A percentile compares a stretch with the other conserved stretches of the same genome.
Evolutionary conservation across 2,888 invertebrate species (phyloP).

Genomic region (Drosophila sordidula): DNA sequence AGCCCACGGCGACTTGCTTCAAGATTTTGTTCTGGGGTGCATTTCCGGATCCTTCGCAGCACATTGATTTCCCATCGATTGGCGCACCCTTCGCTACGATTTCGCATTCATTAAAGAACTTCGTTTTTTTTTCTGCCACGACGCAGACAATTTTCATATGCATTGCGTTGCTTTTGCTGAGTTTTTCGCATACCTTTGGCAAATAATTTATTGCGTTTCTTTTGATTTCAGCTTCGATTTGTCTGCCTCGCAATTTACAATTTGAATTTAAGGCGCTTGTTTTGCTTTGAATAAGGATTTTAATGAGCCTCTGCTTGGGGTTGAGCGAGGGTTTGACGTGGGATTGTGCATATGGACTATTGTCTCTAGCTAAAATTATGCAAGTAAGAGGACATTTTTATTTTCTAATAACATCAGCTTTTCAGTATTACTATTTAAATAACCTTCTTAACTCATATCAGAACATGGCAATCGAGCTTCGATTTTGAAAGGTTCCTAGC

Average conservation of each 20-base stretch:
- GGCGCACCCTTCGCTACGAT: slow-evolving; percentile 60
- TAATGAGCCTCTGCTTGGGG: slow-evolving; percentile 47
- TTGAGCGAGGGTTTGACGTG: slow-evolving; percentile 60
- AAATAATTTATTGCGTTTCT: slow-evolving; percentile 76
- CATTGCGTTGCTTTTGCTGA: slow-evolving; percentile 50
- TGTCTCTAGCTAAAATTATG: slow-evolving; percentile 7
- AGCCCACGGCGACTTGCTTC: slow-evolving; percentile 30
- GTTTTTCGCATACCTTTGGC: slow-evolving; percentile 55
- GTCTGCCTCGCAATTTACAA: slow-evolving; percentile 58
- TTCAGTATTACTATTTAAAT: no score
- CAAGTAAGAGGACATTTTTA: neutral
- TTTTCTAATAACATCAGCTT: no score
- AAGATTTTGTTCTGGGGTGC: slow-evolving; percentile 66
- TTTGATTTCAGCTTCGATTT: slow-evolving; percentile 39
- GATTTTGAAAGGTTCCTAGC: neutral
- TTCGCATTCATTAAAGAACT: slow-evolving; percentile 52
- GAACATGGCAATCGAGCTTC: neutral
- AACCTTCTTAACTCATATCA: neutral
- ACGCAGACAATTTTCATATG: slow-evolving; percentile 58
- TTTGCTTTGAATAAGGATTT: slow-evolving; percentile 29
- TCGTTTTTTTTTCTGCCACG: slow-evolving; percentile 30
- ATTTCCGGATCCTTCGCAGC: slow-evolving; percentile 13
- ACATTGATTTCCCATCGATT: slow-evolving; percentile 70
- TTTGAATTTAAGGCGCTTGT: slow-evolving; percentile 68
- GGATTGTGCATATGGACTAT: slow-evolving; percentile 30